These are phyloP conservation scores for Eristalinus sepulchralis DNA, from an alignment of 2,888 invertebrate genomes.

Conservation along the genomic window DNA sequence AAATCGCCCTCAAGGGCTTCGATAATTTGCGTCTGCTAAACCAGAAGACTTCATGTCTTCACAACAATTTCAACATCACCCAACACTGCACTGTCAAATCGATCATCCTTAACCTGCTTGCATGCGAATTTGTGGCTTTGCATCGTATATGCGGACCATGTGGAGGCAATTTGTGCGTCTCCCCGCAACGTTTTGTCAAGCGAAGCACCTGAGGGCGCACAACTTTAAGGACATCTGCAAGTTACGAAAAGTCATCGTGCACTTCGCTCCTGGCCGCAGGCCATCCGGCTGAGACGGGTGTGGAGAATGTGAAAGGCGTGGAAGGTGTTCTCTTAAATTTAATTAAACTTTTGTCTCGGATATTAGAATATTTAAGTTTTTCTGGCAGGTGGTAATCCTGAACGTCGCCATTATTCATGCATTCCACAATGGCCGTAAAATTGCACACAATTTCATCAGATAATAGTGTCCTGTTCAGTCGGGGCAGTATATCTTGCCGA, in stretches of 20 bases:
- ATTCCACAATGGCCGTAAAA: conserved; percentile 69
- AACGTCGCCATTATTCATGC: conserved; percentile 69
- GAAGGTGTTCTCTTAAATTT: conserved; percentile 33
- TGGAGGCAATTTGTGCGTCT: neutral
- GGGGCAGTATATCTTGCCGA: conserved; percentile 58
- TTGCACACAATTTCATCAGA: conserved; percentile 69
- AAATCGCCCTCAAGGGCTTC: neutral
- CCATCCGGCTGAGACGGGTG: neutral
- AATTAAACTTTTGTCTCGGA: conserved; percentile 59
- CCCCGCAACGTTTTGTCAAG: neutral
- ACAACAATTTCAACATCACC: neutral
- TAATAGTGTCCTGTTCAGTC: conserved; percentile 69
- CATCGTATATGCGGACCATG: neutral
- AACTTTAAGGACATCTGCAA: neutral
- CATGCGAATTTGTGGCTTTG: neutral
- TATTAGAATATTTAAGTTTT: conserved; percentile 64
- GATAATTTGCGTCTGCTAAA: neutral
- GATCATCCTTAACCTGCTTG: neutral
- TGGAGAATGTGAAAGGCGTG: too few relatives aligned
- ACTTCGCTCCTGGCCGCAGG: neutral
- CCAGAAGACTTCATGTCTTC: neutral
- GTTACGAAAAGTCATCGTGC: conserved; percentile 1
- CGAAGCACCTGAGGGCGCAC: neutral
- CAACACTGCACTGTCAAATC: neutral
- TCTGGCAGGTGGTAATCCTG: conserved; percentile 68